Evolutionary conservation across 2,888 invertebrate species (phyloP).

Genomic region (Fissipunctia ypsillon): DNA sequence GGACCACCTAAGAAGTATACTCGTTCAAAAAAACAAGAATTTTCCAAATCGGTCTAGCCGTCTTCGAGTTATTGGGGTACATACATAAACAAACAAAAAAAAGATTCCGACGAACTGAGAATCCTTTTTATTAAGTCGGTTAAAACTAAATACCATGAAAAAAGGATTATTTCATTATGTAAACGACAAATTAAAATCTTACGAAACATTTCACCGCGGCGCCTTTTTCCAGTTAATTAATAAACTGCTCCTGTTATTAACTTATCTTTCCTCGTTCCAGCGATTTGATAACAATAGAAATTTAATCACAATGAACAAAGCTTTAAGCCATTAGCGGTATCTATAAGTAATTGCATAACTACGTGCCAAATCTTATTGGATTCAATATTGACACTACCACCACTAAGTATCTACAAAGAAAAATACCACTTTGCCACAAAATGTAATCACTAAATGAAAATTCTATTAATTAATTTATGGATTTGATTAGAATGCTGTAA

Average conservation of each 20-base stretch:
- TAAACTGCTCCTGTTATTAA: slow-evolving; percentile 26
- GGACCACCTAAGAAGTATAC: no score
- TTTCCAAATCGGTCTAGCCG: no score
- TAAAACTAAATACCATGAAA: no score
- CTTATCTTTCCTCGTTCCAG: background rate
- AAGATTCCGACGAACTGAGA: no score
- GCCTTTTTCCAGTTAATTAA: slow-evolving; percentile 20
- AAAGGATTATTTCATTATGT: slow-evolving; percentile 5
- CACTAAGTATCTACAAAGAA: background rate
- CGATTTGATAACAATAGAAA: background rate
- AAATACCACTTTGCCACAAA: background rate
- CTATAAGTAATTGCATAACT: slow-evolving; percentile 8
- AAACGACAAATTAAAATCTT: slow-evolving; percentile 14
- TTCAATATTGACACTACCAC: slow-evolving; percentile 3
- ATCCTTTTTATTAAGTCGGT: no score
- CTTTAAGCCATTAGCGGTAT: background rate
- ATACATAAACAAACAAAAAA: no score
- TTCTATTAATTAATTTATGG: background rate
- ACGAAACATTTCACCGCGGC: slow-evolving; percentile 26
- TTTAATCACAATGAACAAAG: background rate
- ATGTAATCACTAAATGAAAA: no score
- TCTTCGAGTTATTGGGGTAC: no score
- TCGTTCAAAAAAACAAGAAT: no score
- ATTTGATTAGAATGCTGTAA: background rate
- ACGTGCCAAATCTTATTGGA: background rate